Evolutionary conservation across 2,888 invertebrate genomes (phyloP), one percentile per base, ranked within the genome.

Genomic region (Boloria selene): DNA sequence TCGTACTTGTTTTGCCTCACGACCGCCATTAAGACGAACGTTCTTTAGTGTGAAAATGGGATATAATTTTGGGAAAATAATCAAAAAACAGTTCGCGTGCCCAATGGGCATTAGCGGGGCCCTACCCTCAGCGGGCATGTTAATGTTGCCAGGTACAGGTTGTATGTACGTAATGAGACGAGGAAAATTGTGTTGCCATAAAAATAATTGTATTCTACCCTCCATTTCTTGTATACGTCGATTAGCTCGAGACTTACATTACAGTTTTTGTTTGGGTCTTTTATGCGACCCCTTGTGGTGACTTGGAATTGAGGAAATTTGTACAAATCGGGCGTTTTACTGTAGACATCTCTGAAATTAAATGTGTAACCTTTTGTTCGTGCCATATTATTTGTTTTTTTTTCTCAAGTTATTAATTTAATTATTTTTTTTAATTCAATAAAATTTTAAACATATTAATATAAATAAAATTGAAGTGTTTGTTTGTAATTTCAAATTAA

Each of bases 141-240:
- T 92, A 90, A 91, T 91, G 90, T 87, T 87, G 86, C 89, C 86
- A 86, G 88, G 78, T 82, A 82, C 85, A 87, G 84, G 83, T 83
- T 83, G 87, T 88, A 84, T 87, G 88, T 88, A 88, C 86, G 89
- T 91, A 92, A 92, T 92, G 91, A 92, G 87, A 89, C 88, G 84
- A 82, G 86, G 89, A 89, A 90, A 92, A 92, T 91, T 90, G 90
- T 90, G 91, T 89, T 88, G 90, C 92, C 85, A 90, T 92, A 91
- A 92, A 92, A 91, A 90, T 91, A 91, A 90, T 90, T 86, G 88
- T 85, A 85, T 88, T 90, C 85, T 83, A 82, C 84, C 85, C 81
- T 80, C 66, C 61, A 65, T 65, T 73, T 69, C 73, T 72, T 67
- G 63, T 72, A 59, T 59, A 68, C 71, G 71, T 67, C 73, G 74